Evolutionary conservation across 1,140 invertebrate species (phyloP).

Genomic region (Drosophila micromelanica): DNA sequence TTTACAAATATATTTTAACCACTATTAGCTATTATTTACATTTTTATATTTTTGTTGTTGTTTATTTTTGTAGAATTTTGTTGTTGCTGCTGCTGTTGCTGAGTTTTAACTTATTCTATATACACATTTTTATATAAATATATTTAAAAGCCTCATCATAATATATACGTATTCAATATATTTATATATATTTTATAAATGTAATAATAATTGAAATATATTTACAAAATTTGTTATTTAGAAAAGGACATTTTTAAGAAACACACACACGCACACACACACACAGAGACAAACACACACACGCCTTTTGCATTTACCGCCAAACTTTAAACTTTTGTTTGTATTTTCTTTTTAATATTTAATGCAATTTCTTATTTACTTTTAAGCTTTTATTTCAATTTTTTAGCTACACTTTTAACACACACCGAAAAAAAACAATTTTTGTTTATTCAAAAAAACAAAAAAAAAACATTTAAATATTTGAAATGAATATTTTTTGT

Average conservation of each 20-base stretch:
- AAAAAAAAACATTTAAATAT: constrained; percentile 4
- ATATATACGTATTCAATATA: too few species aligned
- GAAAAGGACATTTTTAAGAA: background rate
- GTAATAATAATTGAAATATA: too few species aligned
- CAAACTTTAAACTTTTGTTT: constrained; percentile 27
- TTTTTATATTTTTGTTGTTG: too few species aligned
- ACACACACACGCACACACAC: constrained; percentile 16
- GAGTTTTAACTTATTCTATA: too few species aligned
- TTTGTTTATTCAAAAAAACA: constrained; percentile 31
- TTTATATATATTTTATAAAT: too few species aligned
- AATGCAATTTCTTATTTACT: constrained; percentile 4
- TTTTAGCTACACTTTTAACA: constrained; percentile 23
- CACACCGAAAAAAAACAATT: constrained; percentile 40
- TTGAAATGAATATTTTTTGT: constrained; percentile 8
- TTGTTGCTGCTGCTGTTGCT: too few species aligned
- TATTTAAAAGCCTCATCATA: too few species aligned
- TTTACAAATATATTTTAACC: too few species aligned
- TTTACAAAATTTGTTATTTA: background rate
- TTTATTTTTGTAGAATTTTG: too few species aligned
- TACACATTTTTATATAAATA: too few species aligned
- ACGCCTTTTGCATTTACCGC: constrained; percentile 30
- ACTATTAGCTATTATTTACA: too few species aligned
- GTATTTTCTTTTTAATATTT: constrained; percentile 14
- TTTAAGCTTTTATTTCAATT: background rate
- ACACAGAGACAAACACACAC: too few species aligned